Evolutionary conservation across 2,113 vertebrate species (phyloP).

Genomic region (Scophthalmus maximus): DNA sequence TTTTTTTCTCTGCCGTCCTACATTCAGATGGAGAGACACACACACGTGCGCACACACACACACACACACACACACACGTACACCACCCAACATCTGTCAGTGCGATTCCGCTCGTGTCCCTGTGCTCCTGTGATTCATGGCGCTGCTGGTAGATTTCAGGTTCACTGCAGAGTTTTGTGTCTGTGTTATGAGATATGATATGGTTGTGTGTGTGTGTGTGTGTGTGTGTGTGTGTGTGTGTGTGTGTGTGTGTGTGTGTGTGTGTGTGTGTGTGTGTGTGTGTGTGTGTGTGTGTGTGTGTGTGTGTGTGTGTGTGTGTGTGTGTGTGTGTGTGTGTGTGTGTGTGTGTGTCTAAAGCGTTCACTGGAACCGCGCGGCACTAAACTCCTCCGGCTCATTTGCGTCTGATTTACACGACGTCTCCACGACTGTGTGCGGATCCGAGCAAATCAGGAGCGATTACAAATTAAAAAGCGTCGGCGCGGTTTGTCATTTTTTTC

Average conservation of each 20-base stretch:
- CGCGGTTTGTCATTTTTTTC: not conserved
- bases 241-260: not conserved
- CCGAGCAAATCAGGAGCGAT: not conserved
- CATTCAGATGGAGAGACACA: not conserved
- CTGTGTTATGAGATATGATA: conserved; percentile 32
- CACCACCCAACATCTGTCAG: conserved; percentile 28
- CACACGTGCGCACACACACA: not conserved
- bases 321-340: not conserved
- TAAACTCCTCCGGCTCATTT: not conserved
- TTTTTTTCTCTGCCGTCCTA: not conserved
- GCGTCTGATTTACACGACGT: not conserved
- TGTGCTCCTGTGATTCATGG: conserved; percentile 45
- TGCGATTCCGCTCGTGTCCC: conserved; percentile 17
- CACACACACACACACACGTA: conserved; percentile 8
- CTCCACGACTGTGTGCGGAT: not conserved
- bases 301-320: too few relatives aligned
- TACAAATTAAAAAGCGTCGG: not conserved
- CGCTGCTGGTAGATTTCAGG: conserved; percentile 35
- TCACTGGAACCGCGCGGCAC: not conserved
- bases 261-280: not conserved
- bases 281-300: too few relatives aligned
- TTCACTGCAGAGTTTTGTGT: conserved; percentile 18
- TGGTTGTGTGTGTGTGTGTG: not conserved
- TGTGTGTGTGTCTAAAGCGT: not conserved
- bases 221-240: not conserved